Base-by-base conservation (phyloP, 1,140 invertebrate species). In the Temnothorax longispinosus region DNA sequence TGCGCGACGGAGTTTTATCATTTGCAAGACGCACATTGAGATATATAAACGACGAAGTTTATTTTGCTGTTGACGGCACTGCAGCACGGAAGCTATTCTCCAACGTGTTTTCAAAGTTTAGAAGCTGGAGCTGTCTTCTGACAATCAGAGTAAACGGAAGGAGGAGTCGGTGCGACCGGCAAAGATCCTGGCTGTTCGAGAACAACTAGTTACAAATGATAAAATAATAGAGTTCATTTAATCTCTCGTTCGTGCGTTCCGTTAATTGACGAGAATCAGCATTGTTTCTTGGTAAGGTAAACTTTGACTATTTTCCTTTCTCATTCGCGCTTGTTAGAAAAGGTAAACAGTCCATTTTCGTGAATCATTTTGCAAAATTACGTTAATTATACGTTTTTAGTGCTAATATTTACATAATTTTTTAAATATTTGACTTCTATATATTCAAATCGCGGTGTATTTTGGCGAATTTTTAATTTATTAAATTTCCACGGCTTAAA, bases 191-290 rank as follows among this genome's bases (percentile, higher is more conserved):
- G 27, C 44, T 50, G 38, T 81, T 62, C 64, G 64, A 67, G 47
- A 87, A 76, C 64, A 82, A 77, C 47, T 56, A 89, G 86, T 87
- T 81, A 71, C 88, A 88, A 88, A 85, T 88, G 85, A 87, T 80
- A 87, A 88, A 87, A 87, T 88, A 88, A 88, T 69, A 87, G 60
- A 78, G 58, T 67, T 88, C 85, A 85, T 87, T 88, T 81, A 65
- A 50, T 71, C 69, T 64, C 74, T 80, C 41, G 50, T 52, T 71
- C 77, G 52, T 72, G 32, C 74, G 10, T 76, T 60, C 41, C 38
- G 47, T 75, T 88, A 86, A 88, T 88, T 88, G 58, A 76, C 32
- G 60, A 72, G 56, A 50, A 44, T 35, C 64, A 35, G 64, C 60
- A 81, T 88, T 88, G 85, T 81, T 88, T 74, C 74, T 56, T 44